These are phyloP conservation scores for Thamnaconus septentrionalis DNA, from an alignment of 2,113 vertebrate genomes.

Conservation along the genomic window DNA sequence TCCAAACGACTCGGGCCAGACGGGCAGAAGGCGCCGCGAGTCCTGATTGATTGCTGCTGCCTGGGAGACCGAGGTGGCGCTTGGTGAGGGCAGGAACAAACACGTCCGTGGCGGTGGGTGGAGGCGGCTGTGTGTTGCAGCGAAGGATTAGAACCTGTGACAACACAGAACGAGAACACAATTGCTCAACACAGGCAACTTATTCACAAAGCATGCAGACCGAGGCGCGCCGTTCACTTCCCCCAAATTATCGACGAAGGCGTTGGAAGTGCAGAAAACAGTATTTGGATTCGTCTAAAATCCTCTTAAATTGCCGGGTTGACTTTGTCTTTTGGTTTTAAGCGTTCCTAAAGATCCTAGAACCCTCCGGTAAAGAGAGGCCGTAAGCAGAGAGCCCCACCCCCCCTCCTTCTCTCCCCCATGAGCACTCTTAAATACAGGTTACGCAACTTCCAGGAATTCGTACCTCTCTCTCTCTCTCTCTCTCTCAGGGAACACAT, in stretches of 20 bases:
- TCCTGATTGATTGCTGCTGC: too few relatives aligned
- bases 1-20: not conserved
- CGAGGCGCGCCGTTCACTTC: too few relatives aligned
- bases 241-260: too few relatives aligned
- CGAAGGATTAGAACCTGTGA: conserved; percentile 51
- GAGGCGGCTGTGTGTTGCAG: conserved; percentile 23
- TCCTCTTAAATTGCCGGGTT: too few relatives aligned
- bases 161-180: conserved; percentile 44
- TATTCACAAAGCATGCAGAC: conserved; percentile 9
- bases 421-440: conserved; percentile 6
- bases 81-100: too few relatives aligned
- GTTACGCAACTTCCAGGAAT: conserved; percentile 53
- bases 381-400: not conserved
- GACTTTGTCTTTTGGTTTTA: too few relatives aligned
- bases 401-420: not conserved
- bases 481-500: conserved; percentile 1
- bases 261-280: too few relatives aligned
- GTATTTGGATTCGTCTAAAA: too few relatives aligned
- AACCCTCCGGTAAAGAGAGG: not conserved
- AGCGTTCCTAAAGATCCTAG: too few relatives aligned
- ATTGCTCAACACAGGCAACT: conserved; percentile 37
- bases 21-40: conserved; percentile 27
- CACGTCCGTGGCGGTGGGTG: not conserved
- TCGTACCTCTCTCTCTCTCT: conserved; percentile 17
- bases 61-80: too few relatives aligned